phyloP scores from a whole-genome alignment of 2,113 vertebrate species.

The Sceloporus tristichus region DNA sequence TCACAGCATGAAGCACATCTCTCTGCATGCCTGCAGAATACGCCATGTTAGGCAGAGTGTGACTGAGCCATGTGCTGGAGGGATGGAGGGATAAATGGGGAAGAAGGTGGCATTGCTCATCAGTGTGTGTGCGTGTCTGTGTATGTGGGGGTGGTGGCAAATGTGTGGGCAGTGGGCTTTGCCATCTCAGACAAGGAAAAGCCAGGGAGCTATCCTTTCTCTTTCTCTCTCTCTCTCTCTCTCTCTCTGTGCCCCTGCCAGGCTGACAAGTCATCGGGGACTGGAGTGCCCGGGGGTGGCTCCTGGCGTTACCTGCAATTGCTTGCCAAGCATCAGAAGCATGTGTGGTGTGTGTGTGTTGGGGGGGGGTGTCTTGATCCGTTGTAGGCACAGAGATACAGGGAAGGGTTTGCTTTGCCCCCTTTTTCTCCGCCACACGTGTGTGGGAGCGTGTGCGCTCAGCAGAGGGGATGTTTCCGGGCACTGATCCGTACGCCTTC shows the following conservation, averaged over 20 bases:
- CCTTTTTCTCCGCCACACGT: not conserved
- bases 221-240: not conserved
- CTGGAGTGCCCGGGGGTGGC: not conserved
- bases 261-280: conserved; percentile 1
- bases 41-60: conserved; percentile 24
- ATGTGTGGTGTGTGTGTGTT: not conserved
- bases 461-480: not conserved
- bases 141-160: no score
- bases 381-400: not conserved
- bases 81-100: not conserved
- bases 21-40: conserved; percentile 48
- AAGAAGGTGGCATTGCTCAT: conserved; percentile 58
- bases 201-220: not conserved
- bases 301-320: not conserved
- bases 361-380: not conserved
- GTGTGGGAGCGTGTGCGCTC: not conserved
- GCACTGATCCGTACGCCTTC: not conserved
- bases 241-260: not conserved
- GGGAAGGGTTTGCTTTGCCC: not conserved
- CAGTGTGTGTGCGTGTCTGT: conserved; percentile 25
- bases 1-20: no score
- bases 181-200: not conserved
- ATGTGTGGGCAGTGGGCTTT: not conserved
- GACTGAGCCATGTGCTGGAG: conserved; percentile 32
- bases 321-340: not conserved